A percentile compares a stretch with the other conserved stretches of the same genome.
Conservation (phyloP, 1,140 invertebrate species). For the Theocolax elegans region DNA sequence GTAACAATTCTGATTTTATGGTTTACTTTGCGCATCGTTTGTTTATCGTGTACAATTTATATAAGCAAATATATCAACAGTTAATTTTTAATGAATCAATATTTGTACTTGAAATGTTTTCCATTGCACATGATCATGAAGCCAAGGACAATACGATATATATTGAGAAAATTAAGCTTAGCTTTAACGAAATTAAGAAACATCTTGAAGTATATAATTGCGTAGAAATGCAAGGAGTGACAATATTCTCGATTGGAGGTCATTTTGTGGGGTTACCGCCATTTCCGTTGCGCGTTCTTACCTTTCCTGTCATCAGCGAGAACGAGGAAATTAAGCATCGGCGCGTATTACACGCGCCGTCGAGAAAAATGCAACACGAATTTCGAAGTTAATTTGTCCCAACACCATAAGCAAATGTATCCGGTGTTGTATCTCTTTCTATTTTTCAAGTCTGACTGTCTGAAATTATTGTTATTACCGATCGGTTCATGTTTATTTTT, state of each 20-base stretch:
- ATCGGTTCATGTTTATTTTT: neutral
- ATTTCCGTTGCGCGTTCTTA: neutral
- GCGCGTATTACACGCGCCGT: neutral
- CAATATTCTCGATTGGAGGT: neutral
- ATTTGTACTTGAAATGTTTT: too few relatives aligned
- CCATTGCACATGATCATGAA: too few relatives aligned
- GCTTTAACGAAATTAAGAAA: too few relatives aligned
- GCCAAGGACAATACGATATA: too few relatives aligned
- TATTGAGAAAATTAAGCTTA: too few relatives aligned
- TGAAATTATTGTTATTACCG: conserved; percentile 14
- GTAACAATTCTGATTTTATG: too few relatives aligned
- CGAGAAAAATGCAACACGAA: conserved; percentile 13
- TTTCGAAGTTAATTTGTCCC: neutral
- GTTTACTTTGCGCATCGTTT: too few relatives aligned
- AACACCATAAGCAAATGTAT: conserved; percentile 13
- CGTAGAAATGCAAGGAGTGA: neutral
- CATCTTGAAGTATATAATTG: too few relatives aligned
- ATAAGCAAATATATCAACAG: too few relatives aligned
- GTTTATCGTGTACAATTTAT: too few relatives aligned
- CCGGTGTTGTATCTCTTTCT: neutral
- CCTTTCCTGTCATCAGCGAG: conserved; percentile 1
- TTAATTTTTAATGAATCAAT: too few relatives aligned
- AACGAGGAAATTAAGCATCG: conserved; percentile 31
- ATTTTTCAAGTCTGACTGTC: neutral
- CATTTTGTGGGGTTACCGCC: neutral